phyloP scores from a whole-genome alignment of 2,113 vertebrate species.

The Eclectus roratus region DNA sequence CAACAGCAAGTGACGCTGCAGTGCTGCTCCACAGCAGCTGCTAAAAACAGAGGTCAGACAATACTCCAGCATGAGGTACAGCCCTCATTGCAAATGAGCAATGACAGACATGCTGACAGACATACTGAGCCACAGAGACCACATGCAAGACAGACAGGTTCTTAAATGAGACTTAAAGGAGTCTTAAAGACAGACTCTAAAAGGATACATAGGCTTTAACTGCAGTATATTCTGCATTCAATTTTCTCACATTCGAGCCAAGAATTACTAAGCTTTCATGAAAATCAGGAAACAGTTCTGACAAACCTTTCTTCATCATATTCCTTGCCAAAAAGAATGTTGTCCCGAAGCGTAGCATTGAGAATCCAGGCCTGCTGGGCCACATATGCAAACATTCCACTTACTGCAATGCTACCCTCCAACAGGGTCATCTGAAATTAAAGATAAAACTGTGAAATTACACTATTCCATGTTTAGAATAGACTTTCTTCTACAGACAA shows the following conservation, averaged over 20 bases:
- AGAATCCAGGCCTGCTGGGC: slow-evolving; percentile 95
- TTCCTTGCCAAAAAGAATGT: slow-evolving; percentile 91
- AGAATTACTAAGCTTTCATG: not conserved
- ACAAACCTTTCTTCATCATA: slow-evolving; percentile 90
- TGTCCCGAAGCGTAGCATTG: slow-evolving; percentile 88
- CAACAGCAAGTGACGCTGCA: not conserved
- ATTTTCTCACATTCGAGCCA: not conserved
- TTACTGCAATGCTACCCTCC: slow-evolving; percentile 85
- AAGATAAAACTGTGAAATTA: not conserved
- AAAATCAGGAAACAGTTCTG: not conserved
- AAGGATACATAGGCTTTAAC: not conserved
- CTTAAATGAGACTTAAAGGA: not conserved
- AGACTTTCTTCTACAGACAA: not conserved
- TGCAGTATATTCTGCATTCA: not conserved
- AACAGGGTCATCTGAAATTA: slow-evolving; percentile 85
- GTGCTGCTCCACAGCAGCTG: not conserved
- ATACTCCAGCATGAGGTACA: not conserved
- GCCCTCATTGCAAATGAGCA: not conserved
- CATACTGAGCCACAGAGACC: not conserved
- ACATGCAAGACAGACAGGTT: not conserved
- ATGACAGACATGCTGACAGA: not conserved
- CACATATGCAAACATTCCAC: slow-evolving; percentile 87
- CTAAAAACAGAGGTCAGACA: not conserved
- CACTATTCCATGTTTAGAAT: not conserved
- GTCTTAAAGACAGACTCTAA: not conserved